Evolutionary conservation across 2,888 invertebrate genomes (phyloP).

Genomic region (Blera fallax): DNA sequence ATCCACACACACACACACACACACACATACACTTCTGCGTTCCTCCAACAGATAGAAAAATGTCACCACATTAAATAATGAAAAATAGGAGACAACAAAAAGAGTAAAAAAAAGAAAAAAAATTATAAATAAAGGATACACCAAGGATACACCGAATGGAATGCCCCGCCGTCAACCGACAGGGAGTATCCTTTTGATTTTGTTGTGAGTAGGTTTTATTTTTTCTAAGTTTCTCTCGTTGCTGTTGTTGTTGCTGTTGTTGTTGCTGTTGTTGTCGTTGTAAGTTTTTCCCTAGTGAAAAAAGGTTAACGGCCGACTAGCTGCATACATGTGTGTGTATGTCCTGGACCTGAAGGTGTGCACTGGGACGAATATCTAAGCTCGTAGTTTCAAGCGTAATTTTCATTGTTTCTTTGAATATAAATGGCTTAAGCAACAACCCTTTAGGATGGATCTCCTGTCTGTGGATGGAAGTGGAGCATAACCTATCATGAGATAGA

Average conservation of each 20-base stretch:
- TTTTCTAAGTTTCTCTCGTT: no score
- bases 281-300: conserved; percentile 43
- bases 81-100: conserved; percentile 64
- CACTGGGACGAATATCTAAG: conserved; percentile 29
- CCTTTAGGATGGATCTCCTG: not conserved
- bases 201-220: conserved; percentile 20
- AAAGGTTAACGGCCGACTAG: conserved; percentile 62
- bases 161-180: not conserved
- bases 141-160: conserved; percentile 17
- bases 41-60: conserved; percentile 30
- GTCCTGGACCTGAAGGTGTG: conserved; percentile 61
- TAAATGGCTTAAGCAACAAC: conserved; percentile 49
- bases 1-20: no score
- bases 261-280: conserved; percentile 36
- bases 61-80: conserved; percentile 70
- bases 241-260: not conserved
- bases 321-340: not conserved
- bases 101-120: not conserved
- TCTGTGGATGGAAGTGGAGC: conserved; percentile 37
- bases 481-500: conserved; percentile 19
- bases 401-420: conserved; percentile 48
- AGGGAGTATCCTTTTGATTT: conserved; percentile 28
- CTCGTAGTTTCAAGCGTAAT: conserved; percentile 13
- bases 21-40: not conserved
- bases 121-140: conserved; percentile 41